Percentiles rank a stretch among this genome's conserved stretches.
Evolutionary conservation across 1,140 invertebrate species (phyloP).

Genomic region (Parapsyche elsis): DNA sequence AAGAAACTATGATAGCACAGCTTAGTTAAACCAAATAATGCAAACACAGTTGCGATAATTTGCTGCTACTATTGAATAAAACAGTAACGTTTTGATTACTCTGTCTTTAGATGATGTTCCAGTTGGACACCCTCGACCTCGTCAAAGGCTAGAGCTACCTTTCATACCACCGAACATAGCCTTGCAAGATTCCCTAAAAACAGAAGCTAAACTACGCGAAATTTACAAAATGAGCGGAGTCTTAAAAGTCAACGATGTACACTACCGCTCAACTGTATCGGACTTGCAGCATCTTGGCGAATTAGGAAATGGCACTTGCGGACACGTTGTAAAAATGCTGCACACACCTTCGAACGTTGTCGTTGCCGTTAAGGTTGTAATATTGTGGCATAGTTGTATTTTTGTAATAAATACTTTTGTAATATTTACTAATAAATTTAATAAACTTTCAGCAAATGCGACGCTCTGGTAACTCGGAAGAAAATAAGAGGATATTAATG

Average conservation of each 20-base stretch:
- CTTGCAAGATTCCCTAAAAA: slow-evolving; percentile 71
- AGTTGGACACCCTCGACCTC: background rate
- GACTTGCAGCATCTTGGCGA: slow-evolving; percentile 91
- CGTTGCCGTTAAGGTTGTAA: slow-evolving; percentile 93
- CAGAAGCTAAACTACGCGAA: slow-evolving; percentile 80
- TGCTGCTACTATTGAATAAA: too few species aligned
- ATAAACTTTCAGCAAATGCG: slow-evolving; percentile 88
- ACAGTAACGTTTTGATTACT: background rate
- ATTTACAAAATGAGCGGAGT: slow-evolving; percentile 87
- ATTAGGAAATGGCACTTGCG: slow-evolving; percentile 95
- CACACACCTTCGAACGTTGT: slow-evolving; percentile 86
- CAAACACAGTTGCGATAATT: background rate
- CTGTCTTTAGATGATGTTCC: background rate
- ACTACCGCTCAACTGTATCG: slow-evolving; percentile 85
- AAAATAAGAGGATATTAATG: slow-evolving; percentile 98
- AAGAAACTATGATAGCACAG: too few species aligned
- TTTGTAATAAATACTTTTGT: background rate
- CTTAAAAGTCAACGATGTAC: slow-evolving; percentile 81
- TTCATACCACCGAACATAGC: slow-evolving; percentile 68
- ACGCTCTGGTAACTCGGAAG: slow-evolving; percentile 93
- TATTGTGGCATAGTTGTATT: background rate
- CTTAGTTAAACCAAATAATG: too few species aligned
- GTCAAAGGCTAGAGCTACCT: background rate
- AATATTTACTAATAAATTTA: background rate
- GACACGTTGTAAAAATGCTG: slow-evolving; percentile 97